Conservation (phyloP, 2,113 vertebrate species). For the Mirza zaza region DNA sequence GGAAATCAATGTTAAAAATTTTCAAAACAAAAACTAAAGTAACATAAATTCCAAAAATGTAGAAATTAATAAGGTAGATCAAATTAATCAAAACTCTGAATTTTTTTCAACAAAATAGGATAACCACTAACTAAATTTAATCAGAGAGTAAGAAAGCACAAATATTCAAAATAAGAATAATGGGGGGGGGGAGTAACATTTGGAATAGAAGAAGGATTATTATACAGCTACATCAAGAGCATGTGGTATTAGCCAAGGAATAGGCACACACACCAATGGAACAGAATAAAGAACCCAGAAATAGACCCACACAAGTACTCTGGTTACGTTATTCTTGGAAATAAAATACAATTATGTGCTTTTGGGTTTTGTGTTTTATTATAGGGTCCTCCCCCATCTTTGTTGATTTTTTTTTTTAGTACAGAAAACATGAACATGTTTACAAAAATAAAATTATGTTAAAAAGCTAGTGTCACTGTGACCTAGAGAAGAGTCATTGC, state of each 20-base stretch:
- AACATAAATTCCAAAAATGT: neutral
- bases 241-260: neutral
- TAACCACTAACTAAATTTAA: neutral
- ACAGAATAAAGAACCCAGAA: neutral
- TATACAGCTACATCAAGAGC: neutral
- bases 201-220: neutral
- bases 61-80: neutral
- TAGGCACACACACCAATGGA: too few relatives aligned
- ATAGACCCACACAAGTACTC: neutral
- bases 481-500: neutral
- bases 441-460: neutral
- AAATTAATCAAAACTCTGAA: neutral
- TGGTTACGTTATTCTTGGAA: neutral
- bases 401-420: neutral
- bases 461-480: neutral
- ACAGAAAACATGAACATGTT: neutral
- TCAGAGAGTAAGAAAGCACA: neutral
- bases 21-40: neutral
- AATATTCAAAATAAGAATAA: neutral
- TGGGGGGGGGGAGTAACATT: too few relatives aligned
- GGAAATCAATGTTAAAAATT: neutral
- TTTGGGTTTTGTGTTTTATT: neutral
- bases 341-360: neutral
- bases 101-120: neutral
- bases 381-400: neutral